A percentile compares a stretch with the other conserved stretches of the same genome.
Conservation (phyloP, 2,113 vertebrate genomes). For the Rhinichthys klamathensis region DNA sequence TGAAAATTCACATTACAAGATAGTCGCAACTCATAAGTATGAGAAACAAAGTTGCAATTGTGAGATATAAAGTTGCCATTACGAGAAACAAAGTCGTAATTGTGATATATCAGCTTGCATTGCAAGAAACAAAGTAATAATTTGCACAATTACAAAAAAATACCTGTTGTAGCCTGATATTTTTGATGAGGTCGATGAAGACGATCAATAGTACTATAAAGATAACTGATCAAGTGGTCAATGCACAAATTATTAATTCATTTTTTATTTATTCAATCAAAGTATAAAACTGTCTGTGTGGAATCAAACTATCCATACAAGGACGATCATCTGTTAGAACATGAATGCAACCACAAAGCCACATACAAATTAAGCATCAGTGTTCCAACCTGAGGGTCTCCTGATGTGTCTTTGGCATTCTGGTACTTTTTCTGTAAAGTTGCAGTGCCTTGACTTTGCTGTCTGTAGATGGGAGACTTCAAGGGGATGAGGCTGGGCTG, state of each 20-base stretch:
- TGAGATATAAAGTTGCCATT: not conserved
- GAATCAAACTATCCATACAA: not conserved
- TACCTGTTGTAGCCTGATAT: not conserved
- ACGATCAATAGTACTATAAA: not conserved
- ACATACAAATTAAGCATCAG: not conserved
- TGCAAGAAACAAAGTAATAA: not conserved
- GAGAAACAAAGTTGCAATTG: not conserved
- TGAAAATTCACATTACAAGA: not conserved
- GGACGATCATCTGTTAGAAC: not conserved
- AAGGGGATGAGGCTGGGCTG: slow-evolving; percentile 70
- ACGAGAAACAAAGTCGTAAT: too few relatives aligned
- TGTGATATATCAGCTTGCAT: not conserved
- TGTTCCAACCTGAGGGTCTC: slow-evolving; percentile 85
- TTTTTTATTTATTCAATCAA: not conserved
- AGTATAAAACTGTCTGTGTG: not conserved
- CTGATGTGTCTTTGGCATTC: slow-evolving; percentile 71
- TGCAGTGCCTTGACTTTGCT: slow-evolving; percentile 72
- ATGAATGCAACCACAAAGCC: not conserved
- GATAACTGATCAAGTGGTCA: not conserved
- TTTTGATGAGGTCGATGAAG: not conserved
- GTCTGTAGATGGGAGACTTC: slow-evolving; percentile 58
- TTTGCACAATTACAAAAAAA: not conserved
- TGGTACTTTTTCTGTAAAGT: slow-evolving; percentile 70
- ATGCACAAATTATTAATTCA: too few relatives aligned
- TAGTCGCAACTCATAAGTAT: not conserved